A percentile compares a stretch with the other conserved stretches of the same genome.
Evolutionary conservation across 1,140 invertebrate species (phyloP).

Genomic region (Vanessa tameamea): DNA sequence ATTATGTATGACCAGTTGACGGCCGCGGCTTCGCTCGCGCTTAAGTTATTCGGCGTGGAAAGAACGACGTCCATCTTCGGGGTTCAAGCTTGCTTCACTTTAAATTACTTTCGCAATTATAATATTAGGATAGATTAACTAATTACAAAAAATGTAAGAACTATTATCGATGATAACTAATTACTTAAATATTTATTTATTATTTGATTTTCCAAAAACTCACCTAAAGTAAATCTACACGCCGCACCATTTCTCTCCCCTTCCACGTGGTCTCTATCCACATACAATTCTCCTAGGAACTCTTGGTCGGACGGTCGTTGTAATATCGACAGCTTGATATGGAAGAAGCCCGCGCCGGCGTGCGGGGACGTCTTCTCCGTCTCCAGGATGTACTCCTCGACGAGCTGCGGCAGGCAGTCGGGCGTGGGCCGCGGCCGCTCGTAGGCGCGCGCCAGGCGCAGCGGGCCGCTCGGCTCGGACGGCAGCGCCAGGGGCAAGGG

Average conservation of each 20-base stretch:
- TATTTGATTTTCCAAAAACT: slow-evolving; percentile 5
- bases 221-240: slow-evolving; percentile 87
- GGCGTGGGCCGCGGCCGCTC: slow-evolving; percentile 85
- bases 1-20: too few species aligned
- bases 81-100: too few species aligned
- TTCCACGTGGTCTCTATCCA: slow-evolving; percentile 91
- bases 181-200: too few species aligned
- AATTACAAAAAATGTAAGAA: too few species aligned
- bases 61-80: too few species aligned
- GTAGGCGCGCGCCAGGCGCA: slow-evolving; percentile 79
- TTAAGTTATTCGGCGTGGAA: too few species aligned
- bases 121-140: too few species aligned
- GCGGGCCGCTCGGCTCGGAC: slow-evolving; percentile 58
- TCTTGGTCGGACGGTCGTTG: slow-evolving; percentile 93
- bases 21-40: too few species aligned
- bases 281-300: slow-evolving; percentile 93
- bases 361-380: slow-evolving; percentile 84
- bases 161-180: too few species aligned
- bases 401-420: slow-evolving; percentile 90
- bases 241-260: slow-evolving; percentile 91
- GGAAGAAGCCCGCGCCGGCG: slow-evolving; percentile 84
- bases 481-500: slow-evolving; percentile 65
- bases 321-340: slow-evolving; percentile 92
- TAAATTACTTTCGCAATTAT: too few species aligned
- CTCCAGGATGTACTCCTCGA: slow-evolving; percentile 94